Base-by-base conservation (phyloP, 2,797 vertebrate genomes). In the Champsocephalus esox region DNA sequence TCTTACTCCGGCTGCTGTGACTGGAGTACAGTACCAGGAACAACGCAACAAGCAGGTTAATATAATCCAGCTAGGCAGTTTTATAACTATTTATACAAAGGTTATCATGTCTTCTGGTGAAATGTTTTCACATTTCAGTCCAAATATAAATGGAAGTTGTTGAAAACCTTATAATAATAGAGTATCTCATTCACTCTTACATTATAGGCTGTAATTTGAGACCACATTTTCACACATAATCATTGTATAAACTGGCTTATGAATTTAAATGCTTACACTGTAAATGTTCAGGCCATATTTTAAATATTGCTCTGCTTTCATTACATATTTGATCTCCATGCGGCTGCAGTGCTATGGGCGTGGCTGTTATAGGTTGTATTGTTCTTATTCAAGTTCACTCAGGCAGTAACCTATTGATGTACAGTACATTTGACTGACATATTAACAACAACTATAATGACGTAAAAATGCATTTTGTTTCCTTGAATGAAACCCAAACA, bases 321-420 rank as follows among this genome's bases (percentile, higher is more conserved):
- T 24, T 44, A 72, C 38, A 62, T 63, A 59, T 86, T 81, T 86
- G 70, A 62, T 81, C 83, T 82, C 52, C 65, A 78, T 89, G 71
- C 19, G 12, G 62, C 60, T 79, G 70, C 75, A 84, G 63, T 52
- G 66, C 61, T 34, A 13, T 45, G 57, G 70, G 14, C 70, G 21
- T 32, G 61, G 21, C 68, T 63, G 41, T 68, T 12, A 70, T 43
- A 66, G 45, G 56, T 24, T 77, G 46, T 54, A 17, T 13, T 49
- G 6, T 66, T 84, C 45, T 79, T 67, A 57, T 79, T 90, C 83
- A 88, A 89, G 85, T 86, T 88, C 70, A 81, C 80, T 82, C 75
- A 88, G 82, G 84, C 75, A 66, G 48, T 59, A 41, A 57, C 78
- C 45, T 69, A 34, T 28, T 55, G 21, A 75, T 75, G 48, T 57